Evolutionary conservation across 2,888 invertebrate species (phyloP).

Genomic region (Dimorphilus gyrociliatus): DNA sequence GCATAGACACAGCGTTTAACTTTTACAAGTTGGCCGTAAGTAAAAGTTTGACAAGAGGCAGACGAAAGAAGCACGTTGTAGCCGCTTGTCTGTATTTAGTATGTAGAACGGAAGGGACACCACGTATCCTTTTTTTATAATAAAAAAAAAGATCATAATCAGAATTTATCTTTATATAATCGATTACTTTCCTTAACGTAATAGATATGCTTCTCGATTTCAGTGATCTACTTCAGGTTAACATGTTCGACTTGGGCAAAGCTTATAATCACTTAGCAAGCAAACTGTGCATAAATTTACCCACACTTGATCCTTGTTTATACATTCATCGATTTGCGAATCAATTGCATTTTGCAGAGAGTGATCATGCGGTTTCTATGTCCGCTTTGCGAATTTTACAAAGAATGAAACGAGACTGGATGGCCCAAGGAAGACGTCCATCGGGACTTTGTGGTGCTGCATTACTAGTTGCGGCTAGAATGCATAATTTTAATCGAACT

Average conservation of each 20-base stretch:
- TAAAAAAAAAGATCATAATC: neutral
- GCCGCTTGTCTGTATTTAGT: constrained; percentile 96
- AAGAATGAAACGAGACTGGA: constrained; percentile 93
- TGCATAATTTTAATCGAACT: constrained; percentile 75
- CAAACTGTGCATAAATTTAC: constrained; percentile 57
- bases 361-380: constrained; percentile 83
- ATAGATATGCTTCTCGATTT: constrained; percentile 85
- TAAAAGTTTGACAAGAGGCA: constrained; percentile 56
- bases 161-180: no score
- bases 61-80: constrained; percentile 73
- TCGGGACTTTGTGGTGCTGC: constrained; percentile 91
- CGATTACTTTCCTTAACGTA: neutral
- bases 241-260: constrained; percentile 83
- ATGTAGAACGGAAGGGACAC: constrained; percentile 80
- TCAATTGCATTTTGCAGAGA: constrained; percentile 72
- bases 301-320: constrained; percentile 56
- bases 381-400: constrained; percentile 83
- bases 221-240: constrained; percentile 88
- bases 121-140: constrained; percentile 51
- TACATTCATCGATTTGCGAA: constrained; percentile 88
- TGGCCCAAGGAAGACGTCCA: constrained; percentile 85
- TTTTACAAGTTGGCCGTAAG: constrained; percentile 40
- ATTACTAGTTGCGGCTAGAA: constrained; percentile 73
- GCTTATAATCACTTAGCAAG: constrained; percentile 75
- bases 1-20: constrained; percentile 66